These are phyloP conservation scores for Triplophysa tibetana DNA, from an alignment of 2,113 vertebrate species.

Conservation along the genomic window DNA sequence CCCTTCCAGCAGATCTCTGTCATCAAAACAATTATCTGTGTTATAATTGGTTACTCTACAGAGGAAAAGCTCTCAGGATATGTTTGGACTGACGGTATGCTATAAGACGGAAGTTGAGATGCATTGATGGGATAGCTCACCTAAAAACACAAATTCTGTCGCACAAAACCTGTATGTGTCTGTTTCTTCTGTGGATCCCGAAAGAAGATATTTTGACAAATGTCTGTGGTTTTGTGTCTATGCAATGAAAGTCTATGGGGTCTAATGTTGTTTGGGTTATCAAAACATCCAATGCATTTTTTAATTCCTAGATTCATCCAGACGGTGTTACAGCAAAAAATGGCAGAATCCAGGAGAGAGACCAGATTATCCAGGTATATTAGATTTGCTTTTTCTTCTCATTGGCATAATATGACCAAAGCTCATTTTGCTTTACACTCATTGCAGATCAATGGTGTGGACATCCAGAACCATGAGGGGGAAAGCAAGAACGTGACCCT, in stretches of 20 bases:
- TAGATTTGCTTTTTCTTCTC: not conserved
- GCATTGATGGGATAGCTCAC: too few species aligned
- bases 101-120: constrained; percentile 91
- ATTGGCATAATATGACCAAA: not conserved
- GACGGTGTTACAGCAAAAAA: constrained; percentile 87
- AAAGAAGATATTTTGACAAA: too few species aligned
- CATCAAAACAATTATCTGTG: not conserved
- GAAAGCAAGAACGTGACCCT: constrained; percentile 89
- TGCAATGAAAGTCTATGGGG: too few species aligned
- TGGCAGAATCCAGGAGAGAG: constrained; percentile 82
- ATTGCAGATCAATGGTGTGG: constrained; percentile 90
- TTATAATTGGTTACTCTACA: constrained; percentile 84
- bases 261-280: too few species aligned
- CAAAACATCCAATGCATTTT: not conserved
- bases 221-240: too few species aligned
- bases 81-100: constrained; percentile 91
- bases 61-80: constrained; percentile 87
- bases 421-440: constrained; percentile 6
- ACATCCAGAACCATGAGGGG: constrained; percentile 89
- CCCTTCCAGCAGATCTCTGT: not conserved
- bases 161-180: too few species aligned
- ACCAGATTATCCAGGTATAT: constrained; percentile 89
- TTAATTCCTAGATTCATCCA: constrained; percentile 82
- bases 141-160: too few species aligned
- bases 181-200: too few species aligned